Percentiles rank a stretch among this genome's conserved stretches.
phyloP scores from a whole-genome alignment of 2,113 vertebrate species.

The Pogonocichla stellata region DNA sequence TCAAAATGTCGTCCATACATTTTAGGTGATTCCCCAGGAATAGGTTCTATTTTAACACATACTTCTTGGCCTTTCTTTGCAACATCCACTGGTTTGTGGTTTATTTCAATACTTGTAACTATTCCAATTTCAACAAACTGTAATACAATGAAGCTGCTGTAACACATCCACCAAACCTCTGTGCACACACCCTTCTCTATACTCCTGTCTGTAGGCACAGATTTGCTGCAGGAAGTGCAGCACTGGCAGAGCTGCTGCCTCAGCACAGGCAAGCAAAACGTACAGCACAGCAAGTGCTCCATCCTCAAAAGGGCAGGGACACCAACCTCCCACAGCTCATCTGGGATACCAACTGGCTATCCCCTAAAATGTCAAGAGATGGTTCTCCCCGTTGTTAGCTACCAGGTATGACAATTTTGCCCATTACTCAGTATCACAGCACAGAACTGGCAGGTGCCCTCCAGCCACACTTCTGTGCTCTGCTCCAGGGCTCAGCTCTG shows the following conservation, averaged over 20 bases:
- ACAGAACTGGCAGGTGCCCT: background rate
- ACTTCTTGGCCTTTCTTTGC: conserved; percentile 98
- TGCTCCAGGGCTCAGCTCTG: rapidly evolving
- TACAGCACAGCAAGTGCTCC: rapidly evolving
- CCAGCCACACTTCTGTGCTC: background rate
- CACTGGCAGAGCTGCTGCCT: rapidly evolving
- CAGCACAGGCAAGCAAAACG: rapidly evolving
- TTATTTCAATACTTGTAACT: conserved; percentile 96
- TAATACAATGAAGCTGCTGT: conserved; percentile 11
- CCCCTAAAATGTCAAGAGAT: background rate
- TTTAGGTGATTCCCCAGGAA: conserved; percentile 97
- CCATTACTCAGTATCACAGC: rapidly evolving
- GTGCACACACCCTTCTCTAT: rapidly evolving
- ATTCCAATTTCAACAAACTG: conserved; percentile 98
- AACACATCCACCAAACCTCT: background rate
- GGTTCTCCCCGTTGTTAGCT: background rate
- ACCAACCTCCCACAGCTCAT: background rate
- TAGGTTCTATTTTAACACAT: conserved; percentile 96
- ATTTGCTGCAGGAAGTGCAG: rapidly evolving
- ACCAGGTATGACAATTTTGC: background rate
- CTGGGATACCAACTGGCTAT: background rate
- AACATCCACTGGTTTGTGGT: conserved; percentile 91
- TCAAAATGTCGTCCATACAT: conserved; percentile 98
- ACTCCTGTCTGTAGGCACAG: background rate
- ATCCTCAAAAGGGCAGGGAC: background rate